Percentiles rank a stretch among this genome's conserved stretches.
phyloP scores from a whole-genome alignment of 2,888 invertebrate genomes.

The Argyresthia goedartella region DNA sequence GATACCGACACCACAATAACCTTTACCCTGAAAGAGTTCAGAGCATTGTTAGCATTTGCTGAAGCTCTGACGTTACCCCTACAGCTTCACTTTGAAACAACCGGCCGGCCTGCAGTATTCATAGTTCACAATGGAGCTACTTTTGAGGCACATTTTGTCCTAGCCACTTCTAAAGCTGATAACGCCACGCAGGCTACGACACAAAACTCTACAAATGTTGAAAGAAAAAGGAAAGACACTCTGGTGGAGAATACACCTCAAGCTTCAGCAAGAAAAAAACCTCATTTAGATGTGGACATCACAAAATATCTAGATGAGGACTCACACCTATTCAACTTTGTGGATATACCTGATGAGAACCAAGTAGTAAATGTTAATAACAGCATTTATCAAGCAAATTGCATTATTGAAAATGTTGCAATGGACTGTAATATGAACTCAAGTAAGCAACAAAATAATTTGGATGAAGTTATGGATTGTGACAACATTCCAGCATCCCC shows the following conservation, averaged over 20 bases:
- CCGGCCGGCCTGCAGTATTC: slow-evolving; percentile 84
- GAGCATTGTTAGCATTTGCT: slow-evolving; percentile 83
- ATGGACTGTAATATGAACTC: slow-evolving; percentile 3
- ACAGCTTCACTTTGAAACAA: slow-evolving; percentile 79
- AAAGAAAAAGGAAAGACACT: slow-evolving; percentile 35
- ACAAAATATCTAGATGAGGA: slow-evolving; percentile 58
- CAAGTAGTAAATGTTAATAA: slow-evolving; percentile 14
- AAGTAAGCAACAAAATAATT: slow-evolving; percentile 6
- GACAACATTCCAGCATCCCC: slow-evolving; percentile 74
- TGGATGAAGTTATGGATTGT: slow-evolving; percentile 30
- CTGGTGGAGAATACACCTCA: slow-evolving; percentile 13
- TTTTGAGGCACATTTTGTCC: slow-evolving; percentile 84
- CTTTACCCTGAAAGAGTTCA: slow-evolving; percentile 87
- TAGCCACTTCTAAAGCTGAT: slow-evolving; percentile 81
- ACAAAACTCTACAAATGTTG: slow-evolving; percentile 41
- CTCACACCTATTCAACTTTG: slow-evolving; percentile 58
- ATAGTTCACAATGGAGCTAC: slow-evolving; percentile 78
- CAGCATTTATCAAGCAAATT: slow-evolving; percentile 12
- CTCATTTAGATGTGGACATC: slow-evolving; percentile 43
- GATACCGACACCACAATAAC: slow-evolving; percentile 79
- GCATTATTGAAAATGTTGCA: slow-evolving; percentile 20
- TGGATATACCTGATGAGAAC: slow-evolving; percentile 47
- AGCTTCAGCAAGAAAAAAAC: slow-evolving; percentile 41
- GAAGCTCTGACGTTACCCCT: slow-evolving; percentile 80
- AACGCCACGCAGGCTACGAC: slow-evolving; percentile 43